Percentiles rank a stretch among this genome's conserved stretches.
Conservation (phyloP, 2,888 invertebrate genomes). For the Andricus quercusramuli region DNA sequence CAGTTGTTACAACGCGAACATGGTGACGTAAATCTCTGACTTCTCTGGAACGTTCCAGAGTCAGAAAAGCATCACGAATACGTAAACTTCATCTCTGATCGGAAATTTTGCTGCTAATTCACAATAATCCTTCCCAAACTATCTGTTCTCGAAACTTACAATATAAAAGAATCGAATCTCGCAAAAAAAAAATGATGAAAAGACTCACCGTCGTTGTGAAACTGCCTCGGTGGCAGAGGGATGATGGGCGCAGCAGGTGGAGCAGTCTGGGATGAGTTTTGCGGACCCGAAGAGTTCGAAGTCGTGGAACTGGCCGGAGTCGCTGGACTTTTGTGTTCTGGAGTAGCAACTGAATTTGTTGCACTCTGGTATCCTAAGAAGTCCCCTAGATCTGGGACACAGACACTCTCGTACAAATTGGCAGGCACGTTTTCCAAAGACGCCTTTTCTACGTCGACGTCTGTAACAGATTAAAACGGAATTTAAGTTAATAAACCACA, state of each 20-base stretch:
- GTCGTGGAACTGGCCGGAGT: constrained; percentile 74
- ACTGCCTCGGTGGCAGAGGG: constrained; percentile 67
- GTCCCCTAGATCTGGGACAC: constrained; percentile 87
- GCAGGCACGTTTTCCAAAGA: constrained; percentile 86
- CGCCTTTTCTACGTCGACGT: constrained; percentile 89
- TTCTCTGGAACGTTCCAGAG: constrained; percentile 12
- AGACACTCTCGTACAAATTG: constrained; percentile 90
- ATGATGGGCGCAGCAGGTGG: constrained; percentile 56
- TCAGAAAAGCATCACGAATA: not conserved
- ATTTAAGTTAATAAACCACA: not conserved
- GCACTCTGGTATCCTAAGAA: constrained; percentile 81
- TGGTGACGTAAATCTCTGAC: constrained; percentile 25
- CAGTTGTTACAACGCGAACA: constrained; percentile 22
- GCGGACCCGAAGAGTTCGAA: constrained; percentile 64
- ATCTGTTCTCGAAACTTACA: not conserved
- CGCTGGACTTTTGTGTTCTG: constrained; percentile 78
- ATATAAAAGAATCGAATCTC: not conserved
- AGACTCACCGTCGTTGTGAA: constrained; percentile 75
- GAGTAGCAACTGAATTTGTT: constrained; percentile 66
- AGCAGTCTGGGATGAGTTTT: constrained; percentile 53
- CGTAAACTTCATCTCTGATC: not conserved
- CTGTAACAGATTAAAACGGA: constrained; percentile 76
- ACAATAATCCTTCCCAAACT: not conserved
- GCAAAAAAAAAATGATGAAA: constrained; percentile 14
- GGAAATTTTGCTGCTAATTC: not conserved